Evolutionary conservation across 2,888 invertebrate species (phyloP).

Genomic region (Lochmaea crataegi): DNA sequence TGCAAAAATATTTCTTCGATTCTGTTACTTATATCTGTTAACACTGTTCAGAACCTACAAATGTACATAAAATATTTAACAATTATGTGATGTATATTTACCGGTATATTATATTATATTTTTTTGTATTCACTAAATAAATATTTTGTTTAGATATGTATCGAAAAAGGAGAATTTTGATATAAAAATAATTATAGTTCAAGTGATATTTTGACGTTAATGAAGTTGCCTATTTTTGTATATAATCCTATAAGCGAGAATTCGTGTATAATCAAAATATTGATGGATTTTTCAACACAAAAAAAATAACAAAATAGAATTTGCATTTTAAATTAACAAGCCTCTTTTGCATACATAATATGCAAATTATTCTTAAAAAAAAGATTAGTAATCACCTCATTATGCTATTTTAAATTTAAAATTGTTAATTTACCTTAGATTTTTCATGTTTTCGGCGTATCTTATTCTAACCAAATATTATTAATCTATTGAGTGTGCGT

Average conservation of each 20-base stretch:
- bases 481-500: not conserved
- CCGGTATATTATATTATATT: not conserved
- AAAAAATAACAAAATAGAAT: conserved; percentile 3
- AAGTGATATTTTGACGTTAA: conserved; percentile 40
- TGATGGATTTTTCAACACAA: not conserved
- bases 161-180: conserved; percentile 5
- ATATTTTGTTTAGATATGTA: not conserved
- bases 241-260: conserved; percentile 13
- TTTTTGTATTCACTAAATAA: not conserved
- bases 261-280: conserved; percentile 22
- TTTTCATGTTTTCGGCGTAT: no score
- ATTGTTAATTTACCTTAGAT: not conserved
- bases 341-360: conserved; percentile 4
- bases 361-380: not conserved
- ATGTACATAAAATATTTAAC: not conserved
- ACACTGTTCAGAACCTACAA: not conserved
- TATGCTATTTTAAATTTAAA: not conserved
- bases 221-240: conserved; percentile 41
- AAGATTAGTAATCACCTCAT: not conserved
- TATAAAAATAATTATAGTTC: conserved; percentile 7
- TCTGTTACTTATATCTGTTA: not conserved
- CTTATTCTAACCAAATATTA: no score
- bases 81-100: conserved; percentile 3
- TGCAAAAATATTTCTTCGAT: no score
- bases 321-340: conserved; percentile 17